Base-by-base conservation (phyloP, 2,797 vertebrate genomes). In the Novumbra hubbsi region DNA sequence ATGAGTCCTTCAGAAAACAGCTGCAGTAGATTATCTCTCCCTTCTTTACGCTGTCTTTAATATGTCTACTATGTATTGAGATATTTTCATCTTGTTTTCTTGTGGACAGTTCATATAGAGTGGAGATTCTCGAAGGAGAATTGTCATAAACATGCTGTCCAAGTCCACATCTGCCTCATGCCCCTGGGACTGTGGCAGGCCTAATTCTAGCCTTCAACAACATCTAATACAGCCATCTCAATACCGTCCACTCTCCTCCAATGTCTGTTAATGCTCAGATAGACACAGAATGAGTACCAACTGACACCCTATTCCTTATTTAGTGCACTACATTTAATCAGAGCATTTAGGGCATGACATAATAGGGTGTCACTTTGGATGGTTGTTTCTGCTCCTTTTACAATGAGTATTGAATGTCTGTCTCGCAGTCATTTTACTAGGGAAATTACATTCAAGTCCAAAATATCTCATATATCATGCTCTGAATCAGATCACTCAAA, bases 141-240 rank as follows among this genome's bases (percentile, higher is more conserved):
- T n/a, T 19, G 2, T 52, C 6, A 19, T 52, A 52, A 52, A 6
- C 17, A 52, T 52, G 50, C 50, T 17, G 17, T 52, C 49, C 49
- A 52, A 52, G 17, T 52, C 50, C 15, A 17, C 50, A n/a, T 52
- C 49, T 52, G 49, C 12, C 49, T 52, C 15, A 6, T 34, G 32
- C 32, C 32, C 32, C 5, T 34, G 32, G 32, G 32, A 34, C 32
- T 5, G 5, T 34, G 32, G 32, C 2, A 34, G 32, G 32, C 32
- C 5, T 5, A 34, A 5, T 2, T 34, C 32, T 5, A 34, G 32
- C 32, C 32, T 2, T 2, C 32, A 34, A 34, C 32, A n/a, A 34
- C 5, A 34, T 2, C 32, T 34, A 34, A 34, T 17, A 49, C 24
- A 76, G 69, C 62, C 75, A 73, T 65, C 55, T 21, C 49, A 21